Conservation (phyloP, 2,888 invertebrate genomes). For the Tenthredo mesomela region DNA sequence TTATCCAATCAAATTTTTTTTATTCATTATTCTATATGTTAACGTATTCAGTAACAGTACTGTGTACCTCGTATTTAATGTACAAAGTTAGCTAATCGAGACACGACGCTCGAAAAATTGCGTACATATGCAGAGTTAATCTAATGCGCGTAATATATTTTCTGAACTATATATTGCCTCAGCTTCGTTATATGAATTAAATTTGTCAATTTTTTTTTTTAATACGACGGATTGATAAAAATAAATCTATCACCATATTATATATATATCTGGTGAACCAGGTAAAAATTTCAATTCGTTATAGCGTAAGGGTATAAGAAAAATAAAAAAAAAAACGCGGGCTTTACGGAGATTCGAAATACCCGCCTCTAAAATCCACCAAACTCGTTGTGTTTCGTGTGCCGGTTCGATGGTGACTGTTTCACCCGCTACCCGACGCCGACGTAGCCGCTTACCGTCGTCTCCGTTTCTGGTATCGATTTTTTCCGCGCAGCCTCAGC, state of each 20-base stretch:
- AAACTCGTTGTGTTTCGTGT: constrained; percentile 68
- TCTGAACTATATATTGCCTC: too few relatives aligned
- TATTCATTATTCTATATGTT: too few relatives aligned
- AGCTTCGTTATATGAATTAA: too few relatives aligned
- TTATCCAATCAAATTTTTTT: too few relatives aligned
- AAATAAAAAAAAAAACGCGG: constrained; percentile 47
- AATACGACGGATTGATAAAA: too few relatives aligned
- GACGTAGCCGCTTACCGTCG: constrained; percentile 54
- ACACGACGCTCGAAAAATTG: too few relatives aligned
- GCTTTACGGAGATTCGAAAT: constrained; percentile 46
- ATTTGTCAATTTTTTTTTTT: too few relatives aligned
- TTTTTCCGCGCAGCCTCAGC: constrained; percentile 76
- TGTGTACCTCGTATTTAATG: too few relatives aligned
- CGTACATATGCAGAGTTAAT: too few relatives aligned
- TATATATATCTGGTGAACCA: constrained; percentile 41
- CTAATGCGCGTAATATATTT: too few relatives aligned
- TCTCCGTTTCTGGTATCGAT: constrained; percentile 68
- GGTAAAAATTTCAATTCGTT: neutral
- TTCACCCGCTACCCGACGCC: constrained; percentile 56
- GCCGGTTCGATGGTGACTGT: constrained; percentile 75
- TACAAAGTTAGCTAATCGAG: too few relatives aligned
- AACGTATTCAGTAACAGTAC: too few relatives aligned
- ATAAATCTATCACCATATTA: neutral
- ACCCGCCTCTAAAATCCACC: constrained; percentile 15
- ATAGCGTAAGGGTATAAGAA: neutral